Evolutionary conservation across 2,888 invertebrate genomes (phyloP).

Genomic region (Caenorhabditis auriculariae): DNA sequence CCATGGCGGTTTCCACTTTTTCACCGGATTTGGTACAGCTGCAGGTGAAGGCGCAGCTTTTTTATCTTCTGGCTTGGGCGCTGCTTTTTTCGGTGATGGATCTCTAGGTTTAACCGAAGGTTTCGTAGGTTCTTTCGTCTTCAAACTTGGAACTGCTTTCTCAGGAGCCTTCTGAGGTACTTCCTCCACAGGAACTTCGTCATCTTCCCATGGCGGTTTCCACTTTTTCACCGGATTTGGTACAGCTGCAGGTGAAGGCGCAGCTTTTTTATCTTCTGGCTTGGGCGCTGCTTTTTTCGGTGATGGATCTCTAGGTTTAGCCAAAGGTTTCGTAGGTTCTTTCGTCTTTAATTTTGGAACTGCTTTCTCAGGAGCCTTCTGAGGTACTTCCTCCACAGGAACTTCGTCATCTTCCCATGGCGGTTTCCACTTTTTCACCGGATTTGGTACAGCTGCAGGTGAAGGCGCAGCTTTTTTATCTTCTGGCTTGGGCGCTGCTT

Average conservation of each 20-base stretch:
- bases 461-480: constrained; percentile 2
- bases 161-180: constrained; percentile 11
- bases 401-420: constrained; percentile 3
- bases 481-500: too few species aligned
- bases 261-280: constrained; percentile 3
- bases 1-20: constrained; percentile 34
- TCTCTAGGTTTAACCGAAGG: constrained; percentile 15
- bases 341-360: too few species aligned
- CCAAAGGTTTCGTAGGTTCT: constrained; percentile 12
- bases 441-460: neutral
- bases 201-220: constrained; percentile 31
- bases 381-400: too few species aligned
- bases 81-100: constrained; percentile 10
- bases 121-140: constrained; percentile 12
- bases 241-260: constrained; percentile 10
- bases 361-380: too few species aligned
- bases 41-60: constrained; percentile 7
- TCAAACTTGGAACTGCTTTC: constrained; percentile 20
- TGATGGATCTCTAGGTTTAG: constrained; percentile 15
- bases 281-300: constrained; percentile 7
- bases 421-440: neutral
- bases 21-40: constrained; percentile 21
- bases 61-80: constrained; percentile 2
- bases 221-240: constrained; percentile 30
- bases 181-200: constrained; percentile 16